Percentiles rank a stretch among this genome's conserved stretches.
Evolutionary conservation across 2,888 invertebrate genomes (phyloP).

Genomic region (Pilophorus perplexus): DNA sequence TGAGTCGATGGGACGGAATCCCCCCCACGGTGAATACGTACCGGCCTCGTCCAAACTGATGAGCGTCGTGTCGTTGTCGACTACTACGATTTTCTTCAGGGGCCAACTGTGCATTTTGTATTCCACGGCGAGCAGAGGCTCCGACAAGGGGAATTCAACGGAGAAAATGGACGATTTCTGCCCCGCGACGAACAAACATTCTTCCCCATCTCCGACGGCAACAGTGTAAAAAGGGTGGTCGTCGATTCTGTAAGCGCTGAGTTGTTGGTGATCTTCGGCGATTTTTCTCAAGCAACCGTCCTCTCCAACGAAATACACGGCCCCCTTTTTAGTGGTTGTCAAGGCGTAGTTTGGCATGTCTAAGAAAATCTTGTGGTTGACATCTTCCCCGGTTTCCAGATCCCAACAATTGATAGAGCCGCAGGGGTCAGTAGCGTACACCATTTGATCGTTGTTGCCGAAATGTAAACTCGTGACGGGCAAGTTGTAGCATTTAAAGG

Average conservation of each 20-base stretch:
- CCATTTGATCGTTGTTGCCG: slow-evolving; percentile 71
- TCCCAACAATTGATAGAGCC: slow-evolving; percentile 93
- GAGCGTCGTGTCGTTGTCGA: slow-evolving; percentile 14
- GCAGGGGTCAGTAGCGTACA: slow-evolving; percentile 83
- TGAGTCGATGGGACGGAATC: too few relatives aligned
- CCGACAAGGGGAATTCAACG: slow-evolving; percentile 71
- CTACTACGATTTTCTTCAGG: slow-evolving; percentile 49
- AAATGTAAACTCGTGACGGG: slow-evolving; percentile 59
- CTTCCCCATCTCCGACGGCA: slow-evolving; percentile 62
- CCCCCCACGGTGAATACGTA: too few relatives aligned
- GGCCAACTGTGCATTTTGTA: slow-evolving; percentile 58
- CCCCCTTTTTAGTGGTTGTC: slow-evolving; percentile 60
- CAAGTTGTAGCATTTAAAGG: slow-evolving; percentile 78
- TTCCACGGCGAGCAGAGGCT: slow-evolving; percentile 59
- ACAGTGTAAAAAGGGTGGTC: slow-evolving; percentile 12
- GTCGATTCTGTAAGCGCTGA: slow-evolving; percentile 5
- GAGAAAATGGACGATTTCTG: slow-evolving; percentile 74
- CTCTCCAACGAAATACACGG: slow-evolving; percentile 67
- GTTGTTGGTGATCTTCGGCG: slow-evolving; percentile 55
- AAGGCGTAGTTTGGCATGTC: slow-evolving; percentile 17
- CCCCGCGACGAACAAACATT: slow-evolving; percentile 78
- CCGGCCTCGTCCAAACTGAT: slow-evolving; percentile 25
- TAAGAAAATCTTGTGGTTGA: slow-evolving; percentile 58
- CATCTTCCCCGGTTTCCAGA: slow-evolving; percentile 71
- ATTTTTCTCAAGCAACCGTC: slow-evolving; percentile 69